A percentile compares a stretch with the other conserved stretches of the same genome.
Conservation (phyloP, 30 jellyfish, hydroid and myxozoan species). For the Turritopsis rubra region DNA sequence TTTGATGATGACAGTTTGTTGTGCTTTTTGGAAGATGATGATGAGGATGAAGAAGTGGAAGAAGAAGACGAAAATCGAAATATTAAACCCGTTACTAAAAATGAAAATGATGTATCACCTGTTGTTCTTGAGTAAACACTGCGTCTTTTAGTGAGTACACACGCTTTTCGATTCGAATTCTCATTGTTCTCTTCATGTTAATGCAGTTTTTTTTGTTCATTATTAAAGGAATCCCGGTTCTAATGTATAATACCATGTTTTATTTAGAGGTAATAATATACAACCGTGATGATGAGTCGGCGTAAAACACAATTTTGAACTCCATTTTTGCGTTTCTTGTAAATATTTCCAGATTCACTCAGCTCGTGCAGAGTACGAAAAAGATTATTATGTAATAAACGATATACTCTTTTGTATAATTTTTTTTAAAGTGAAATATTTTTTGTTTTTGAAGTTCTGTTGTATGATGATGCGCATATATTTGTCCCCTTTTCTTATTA, state of each 20-base stretch:
- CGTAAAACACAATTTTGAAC: neutral
- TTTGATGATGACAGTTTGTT: conserved; percentile 42
- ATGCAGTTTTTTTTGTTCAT: no score
- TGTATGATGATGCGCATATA: neutral
- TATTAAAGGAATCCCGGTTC: no score
- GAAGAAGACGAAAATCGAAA: conserved; percentile 46
- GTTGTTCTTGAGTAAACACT: neutral
- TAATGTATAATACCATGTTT: no score
- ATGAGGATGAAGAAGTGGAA: conserved; percentile 23
- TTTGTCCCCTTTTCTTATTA: no score
- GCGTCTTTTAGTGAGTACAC: no score
- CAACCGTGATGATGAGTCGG: neutral
- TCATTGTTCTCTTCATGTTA: neutral
- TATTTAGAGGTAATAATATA: neutral
- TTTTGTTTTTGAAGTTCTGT: neutral
- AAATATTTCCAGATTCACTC: neutral
- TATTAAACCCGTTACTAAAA: neutral
- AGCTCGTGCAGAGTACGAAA: neutral
- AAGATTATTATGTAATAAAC: neutral
- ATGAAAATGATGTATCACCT: neutral
- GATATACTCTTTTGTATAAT: neutral
- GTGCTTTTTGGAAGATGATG: conserved; percentile 75
- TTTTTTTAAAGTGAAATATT: neutral
- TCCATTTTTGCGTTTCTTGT: neutral
- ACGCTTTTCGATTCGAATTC: neutral